Conservation (phyloP, 2,888 invertebrate species). For the Stomorhina lunata region DNA sequence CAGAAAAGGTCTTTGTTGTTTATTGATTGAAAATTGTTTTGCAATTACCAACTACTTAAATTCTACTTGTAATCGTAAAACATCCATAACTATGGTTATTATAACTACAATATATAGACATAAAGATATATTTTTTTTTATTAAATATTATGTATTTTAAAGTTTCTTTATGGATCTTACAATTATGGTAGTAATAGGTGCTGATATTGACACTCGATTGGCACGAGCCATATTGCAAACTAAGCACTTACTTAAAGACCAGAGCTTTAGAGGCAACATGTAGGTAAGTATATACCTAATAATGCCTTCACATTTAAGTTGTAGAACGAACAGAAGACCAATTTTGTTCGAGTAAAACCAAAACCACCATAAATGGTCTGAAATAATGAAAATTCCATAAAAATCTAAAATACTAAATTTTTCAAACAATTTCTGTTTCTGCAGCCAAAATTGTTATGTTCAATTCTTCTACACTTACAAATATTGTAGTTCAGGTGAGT, state of each 20-base stretch:
- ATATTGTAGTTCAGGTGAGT: neutral
- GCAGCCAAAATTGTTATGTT: neutral
- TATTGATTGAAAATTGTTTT: constrained; percentile 66
- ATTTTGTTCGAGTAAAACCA: constrained; percentile 9
- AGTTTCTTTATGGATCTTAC: neutral
- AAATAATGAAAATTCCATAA: constrained; percentile 49
- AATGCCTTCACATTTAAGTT: constrained; percentile 62
- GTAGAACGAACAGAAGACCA: constrained; percentile 23
- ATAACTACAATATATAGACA: neutral
- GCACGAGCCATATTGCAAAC: constrained; percentile 65
- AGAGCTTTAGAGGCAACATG: neutral
- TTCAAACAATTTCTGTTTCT: constrained; percentile 2
- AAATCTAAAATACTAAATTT: constrained; percentile 30
- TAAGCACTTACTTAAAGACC: neutral
- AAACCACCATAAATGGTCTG: constrained; percentile 44
- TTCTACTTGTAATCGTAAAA: constrained; percentile 36
- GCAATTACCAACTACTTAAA: constrained; percentile 60
- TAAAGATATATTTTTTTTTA: neutral
- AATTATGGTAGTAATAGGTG: constrained; percentile 63
- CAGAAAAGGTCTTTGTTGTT: constrained; percentile 57
- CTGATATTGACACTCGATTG: constrained; percentile 67
- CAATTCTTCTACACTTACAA: neutral
- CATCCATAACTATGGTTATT: constrained; percentile 50
- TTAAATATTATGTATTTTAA: neutral
- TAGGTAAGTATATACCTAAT: too few species aligned